These are phyloP conservation scores for Anastatus disparis DNA, from an alignment of 1,140 invertebrate species.

Conservation along the genomic window DNA sequence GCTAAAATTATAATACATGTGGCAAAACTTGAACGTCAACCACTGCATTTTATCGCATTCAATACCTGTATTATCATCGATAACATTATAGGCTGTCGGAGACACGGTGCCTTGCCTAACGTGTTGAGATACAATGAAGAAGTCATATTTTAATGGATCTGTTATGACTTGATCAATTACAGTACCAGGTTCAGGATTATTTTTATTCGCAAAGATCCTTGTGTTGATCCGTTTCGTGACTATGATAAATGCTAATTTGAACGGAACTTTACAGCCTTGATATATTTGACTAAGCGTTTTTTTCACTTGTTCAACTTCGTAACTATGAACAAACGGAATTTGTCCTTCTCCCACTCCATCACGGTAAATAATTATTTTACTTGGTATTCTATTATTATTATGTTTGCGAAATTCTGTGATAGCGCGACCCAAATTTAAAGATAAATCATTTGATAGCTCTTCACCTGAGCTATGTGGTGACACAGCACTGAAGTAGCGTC, in stretches of 20 bases:
- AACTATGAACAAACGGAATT: too few species aligned
- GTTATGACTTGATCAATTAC: slow-evolving; percentile 87
- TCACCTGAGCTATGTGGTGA: too few species aligned
- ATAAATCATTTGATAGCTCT: too few species aligned
- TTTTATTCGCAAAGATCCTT: slow-evolving; percentile 67
- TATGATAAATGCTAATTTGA: too few species aligned
- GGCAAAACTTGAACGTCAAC: slow-evolving; percentile 81
- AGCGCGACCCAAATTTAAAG: too few species aligned
- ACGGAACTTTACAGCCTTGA: slow-evolving; percentile 71
- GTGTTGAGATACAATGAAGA: too few species aligned
- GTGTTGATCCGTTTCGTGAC: too few species aligned
- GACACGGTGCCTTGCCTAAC: slow-evolving; percentile 74
- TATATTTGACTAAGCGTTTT: too few species aligned
- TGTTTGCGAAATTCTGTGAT: slow-evolving; percentile 58
- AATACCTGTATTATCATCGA: slow-evolving; percentile 72
- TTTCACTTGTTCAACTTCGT: too few species aligned
- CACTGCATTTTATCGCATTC: slow-evolving; percentile 76
- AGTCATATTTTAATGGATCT: slow-evolving; percentile 81
- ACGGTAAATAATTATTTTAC: slow-evolving; percentile 76
- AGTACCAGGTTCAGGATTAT: slow-evolving; percentile 86
- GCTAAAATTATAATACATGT: slow-evolving; percentile 57
- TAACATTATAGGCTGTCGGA: slow-evolving; percentile 82
- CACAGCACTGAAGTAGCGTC: too few species aligned
- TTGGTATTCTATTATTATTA: slow-evolving; percentile 61
- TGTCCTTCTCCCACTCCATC: slow-evolving; percentile 90